Evolutionary conservation across 2,797 vertebrate species (phyloP).

Genomic region (Macrochelys suwanniensis): DNA sequence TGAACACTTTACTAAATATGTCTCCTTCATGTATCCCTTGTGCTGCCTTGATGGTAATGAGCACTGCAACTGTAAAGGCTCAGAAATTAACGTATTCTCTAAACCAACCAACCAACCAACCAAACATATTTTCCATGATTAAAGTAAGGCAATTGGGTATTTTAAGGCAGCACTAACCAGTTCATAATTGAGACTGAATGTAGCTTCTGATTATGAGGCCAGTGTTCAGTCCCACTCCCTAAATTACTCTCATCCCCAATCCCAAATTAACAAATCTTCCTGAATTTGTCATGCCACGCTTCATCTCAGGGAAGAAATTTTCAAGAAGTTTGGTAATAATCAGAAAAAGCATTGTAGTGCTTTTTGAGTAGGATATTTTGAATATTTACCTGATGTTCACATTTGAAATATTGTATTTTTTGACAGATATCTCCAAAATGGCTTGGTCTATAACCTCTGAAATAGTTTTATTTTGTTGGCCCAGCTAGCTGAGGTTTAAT

Average conservation of each 20-base stretch:
- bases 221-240: neutral
- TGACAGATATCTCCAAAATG: neutral
- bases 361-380: neutral
- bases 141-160: neutral
- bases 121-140: neutral
- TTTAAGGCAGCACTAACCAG: neutral
- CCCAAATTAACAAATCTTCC: neutral
- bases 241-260: neutral
- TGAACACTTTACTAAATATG: constrained; percentile 25
- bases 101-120: neutral
- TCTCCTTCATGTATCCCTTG: neutral
- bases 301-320: neutral
- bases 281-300: neutral
- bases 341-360: fast-evolving
- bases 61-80: neutral
- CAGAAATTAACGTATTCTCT: neutral
- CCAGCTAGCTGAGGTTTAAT: neutral
- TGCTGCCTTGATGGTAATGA: neutral
- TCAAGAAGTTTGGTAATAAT: neutral
- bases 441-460: neutral
- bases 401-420: neutral
- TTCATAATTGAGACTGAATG: neutral
- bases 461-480: neutral
- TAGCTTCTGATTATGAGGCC: neutral
- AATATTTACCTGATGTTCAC: neutral